Conservation (phyloP, 2,888 invertebrate species). For the Trissoscelio sp. region DNA sequence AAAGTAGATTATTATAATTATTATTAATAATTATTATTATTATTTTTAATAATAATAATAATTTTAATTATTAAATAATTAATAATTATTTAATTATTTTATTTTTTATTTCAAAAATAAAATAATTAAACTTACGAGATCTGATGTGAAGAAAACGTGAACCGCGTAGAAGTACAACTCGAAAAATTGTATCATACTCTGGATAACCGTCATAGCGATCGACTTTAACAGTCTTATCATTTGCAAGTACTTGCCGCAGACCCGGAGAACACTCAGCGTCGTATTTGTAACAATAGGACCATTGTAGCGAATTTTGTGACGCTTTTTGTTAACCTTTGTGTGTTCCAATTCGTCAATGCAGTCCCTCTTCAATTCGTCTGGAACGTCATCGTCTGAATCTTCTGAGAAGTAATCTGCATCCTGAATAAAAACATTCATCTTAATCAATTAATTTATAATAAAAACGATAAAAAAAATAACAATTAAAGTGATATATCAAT, state of each 20-base stretch:
- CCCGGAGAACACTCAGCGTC: constrained; percentile 93
- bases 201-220: constrained; percentile 95
- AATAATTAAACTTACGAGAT: constrained; percentile 85
- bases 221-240: constrained; percentile 95
- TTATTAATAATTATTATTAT: too few relatives aligned
- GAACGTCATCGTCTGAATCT: constrained; percentile 86
- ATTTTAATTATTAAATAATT: too few relatives aligned
- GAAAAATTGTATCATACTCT: constrained; percentile 95
- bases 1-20: too few relatives aligned
- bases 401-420: constrained; percentile 84
- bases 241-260: constrained; percentile 96
- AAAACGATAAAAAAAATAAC: too few relatives aligned
- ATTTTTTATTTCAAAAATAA: too few relatives aligned
- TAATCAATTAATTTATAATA: too few relatives aligned
- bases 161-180: constrained; percentile 97
- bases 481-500: too few relatives aligned
- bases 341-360: constrained; percentile 87
- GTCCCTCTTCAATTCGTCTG: constrained; percentile 89
- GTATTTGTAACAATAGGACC: constrained; percentile 94
- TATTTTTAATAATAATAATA: too few relatives aligned
- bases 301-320: constrained; percentile 79
- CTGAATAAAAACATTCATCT: constrained; percentile 66
- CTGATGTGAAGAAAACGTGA: constrained; percentile 92
- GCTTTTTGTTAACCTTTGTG: constrained; percentile 75
- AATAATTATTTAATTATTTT: too few relatives aligned